Conservation (phyloP, 2,888 invertebrate genomes). For the Aporophyla lueneburgensis region DNA sequence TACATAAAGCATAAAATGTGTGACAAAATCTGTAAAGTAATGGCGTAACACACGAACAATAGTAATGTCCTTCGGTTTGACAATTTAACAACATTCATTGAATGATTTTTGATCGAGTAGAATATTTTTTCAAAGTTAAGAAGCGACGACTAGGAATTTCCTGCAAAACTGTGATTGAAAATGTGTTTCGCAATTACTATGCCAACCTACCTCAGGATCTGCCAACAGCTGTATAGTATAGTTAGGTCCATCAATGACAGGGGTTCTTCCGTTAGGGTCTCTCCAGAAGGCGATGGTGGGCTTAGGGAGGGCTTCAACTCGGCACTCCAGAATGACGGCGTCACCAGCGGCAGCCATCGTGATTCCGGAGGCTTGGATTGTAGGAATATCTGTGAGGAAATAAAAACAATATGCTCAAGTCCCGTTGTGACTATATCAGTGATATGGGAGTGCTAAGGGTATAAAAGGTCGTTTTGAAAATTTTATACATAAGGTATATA, state of each 20-base stretch:
- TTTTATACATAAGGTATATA: too few species aligned
- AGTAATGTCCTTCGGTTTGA: too few species aligned
- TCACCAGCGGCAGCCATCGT: conserved; percentile 95
- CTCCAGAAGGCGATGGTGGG: conserved; percentile 96
- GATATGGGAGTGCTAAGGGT: background rate
- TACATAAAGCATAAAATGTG: too few species aligned
- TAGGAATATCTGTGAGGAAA: conserved; percentile 92
- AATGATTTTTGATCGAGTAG: too few species aligned
- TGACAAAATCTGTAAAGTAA: too few species aligned
- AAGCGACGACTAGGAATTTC: too few species aligned
- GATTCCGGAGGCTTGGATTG: conserved; percentile 94
- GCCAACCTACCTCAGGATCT: conserved; percentile 90
- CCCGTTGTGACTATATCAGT: background rate
- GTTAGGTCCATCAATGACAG: conserved; percentile 95
- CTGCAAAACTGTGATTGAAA: too few species aligned
- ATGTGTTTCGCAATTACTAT: background rate
- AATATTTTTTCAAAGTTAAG: too few species aligned
- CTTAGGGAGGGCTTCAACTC: conserved; percentile 94
- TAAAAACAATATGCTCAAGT: background rate
- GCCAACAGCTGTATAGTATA: conserved; percentile 92
- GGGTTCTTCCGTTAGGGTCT: conserved; percentile 93
- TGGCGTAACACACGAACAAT: too few species aligned
- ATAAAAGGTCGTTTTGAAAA: too few species aligned
- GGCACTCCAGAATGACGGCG: conserved; percentile 94
- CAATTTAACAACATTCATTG: too few species aligned